phyloP scores from a whole-genome alignment of 23 tunicate species.

The Trididemnum nubilum region DNA sequence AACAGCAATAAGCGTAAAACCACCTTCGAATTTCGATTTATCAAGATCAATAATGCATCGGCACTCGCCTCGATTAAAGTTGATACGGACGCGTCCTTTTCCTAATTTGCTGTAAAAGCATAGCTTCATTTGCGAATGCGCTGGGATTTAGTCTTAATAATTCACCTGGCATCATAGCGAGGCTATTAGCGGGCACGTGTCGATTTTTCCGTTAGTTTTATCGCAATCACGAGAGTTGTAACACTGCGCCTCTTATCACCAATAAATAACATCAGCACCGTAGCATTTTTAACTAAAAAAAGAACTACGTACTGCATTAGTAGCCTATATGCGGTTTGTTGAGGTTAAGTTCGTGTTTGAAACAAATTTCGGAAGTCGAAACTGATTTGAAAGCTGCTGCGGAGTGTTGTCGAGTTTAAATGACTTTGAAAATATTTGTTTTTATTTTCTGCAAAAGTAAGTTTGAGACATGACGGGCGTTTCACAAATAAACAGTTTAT shows the following conservation, averaged over 20 bases:
- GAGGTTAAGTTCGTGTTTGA: too few relatives aligned
- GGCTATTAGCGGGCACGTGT: background rate
- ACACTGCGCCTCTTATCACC: background rate
- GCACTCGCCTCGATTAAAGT: background rate
- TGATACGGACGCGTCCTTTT: background rate
- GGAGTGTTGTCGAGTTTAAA: too few relatives aligned
- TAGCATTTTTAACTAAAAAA: background rate
- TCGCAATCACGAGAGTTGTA: conserved; percentile 1
- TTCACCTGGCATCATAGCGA: background rate
- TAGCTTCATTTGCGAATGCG: background rate
- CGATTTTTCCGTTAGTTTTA: conserved; percentile 10
- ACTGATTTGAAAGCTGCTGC: too few relatives aligned
- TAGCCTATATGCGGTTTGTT: too few relatives aligned
- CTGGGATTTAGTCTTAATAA: conserved; percentile 1
- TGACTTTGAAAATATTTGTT: too few relatives aligned
- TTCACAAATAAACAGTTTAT: too few relatives aligned
- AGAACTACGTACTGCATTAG: too few relatives aligned
- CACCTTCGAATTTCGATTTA: background rate
- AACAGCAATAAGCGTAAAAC: background rate
- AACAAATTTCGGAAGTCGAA: too few relatives aligned
- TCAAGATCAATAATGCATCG: conserved; percentile 15
- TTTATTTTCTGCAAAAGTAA: too few relatives aligned
- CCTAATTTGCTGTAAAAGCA: background rate
- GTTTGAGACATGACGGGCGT: too few relatives aligned
- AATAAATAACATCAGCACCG: background rate